Conservation (phyloP, 2,888 invertebrate genomes). For the Onthophagus sagittarius region DNA sequence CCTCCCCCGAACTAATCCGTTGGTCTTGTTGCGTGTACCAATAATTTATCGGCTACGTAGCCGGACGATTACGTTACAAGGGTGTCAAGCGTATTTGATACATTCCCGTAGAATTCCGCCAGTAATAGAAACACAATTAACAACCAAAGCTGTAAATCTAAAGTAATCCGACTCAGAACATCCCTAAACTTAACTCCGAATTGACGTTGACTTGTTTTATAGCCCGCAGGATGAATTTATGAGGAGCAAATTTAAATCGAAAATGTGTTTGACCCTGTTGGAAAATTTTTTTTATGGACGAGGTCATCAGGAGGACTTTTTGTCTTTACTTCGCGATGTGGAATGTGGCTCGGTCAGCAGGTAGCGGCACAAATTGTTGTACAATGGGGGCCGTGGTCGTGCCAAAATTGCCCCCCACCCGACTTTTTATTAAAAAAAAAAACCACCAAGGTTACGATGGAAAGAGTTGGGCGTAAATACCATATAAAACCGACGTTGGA, state of each 20-base stretch:
- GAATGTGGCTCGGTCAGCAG: background rate
- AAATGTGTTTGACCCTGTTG: background rate
- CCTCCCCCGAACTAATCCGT: background rate
- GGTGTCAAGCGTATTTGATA: background rate
- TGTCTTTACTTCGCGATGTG: background rate
- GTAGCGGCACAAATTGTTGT: background rate
- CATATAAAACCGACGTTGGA: background rate
- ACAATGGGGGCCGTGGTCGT: background rate
- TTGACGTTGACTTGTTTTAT: background rate
- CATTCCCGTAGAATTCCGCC: background rate
- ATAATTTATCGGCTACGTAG: background rate
- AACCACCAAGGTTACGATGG: background rate
- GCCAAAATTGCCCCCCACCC: background rate
- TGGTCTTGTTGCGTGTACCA: background rate
- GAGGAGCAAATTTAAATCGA: background rate
- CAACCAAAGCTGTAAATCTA: background rate
- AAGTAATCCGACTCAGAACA: background rate
- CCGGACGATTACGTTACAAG: background rate
- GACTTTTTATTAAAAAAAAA: background rate
- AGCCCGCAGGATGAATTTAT: background rate
- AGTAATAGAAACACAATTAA: background rate
- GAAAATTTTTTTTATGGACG: background rate
- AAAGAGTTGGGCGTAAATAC: background rate
- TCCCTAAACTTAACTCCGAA: background rate
- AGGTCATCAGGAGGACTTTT: background rate